A percentile compares a stretch with the other conserved stretches of the same genome.
Evolutionary conservation across 2,113 vertebrate genomes (phyloP).

Genomic region (Oncorhynchus keta): DNA sequence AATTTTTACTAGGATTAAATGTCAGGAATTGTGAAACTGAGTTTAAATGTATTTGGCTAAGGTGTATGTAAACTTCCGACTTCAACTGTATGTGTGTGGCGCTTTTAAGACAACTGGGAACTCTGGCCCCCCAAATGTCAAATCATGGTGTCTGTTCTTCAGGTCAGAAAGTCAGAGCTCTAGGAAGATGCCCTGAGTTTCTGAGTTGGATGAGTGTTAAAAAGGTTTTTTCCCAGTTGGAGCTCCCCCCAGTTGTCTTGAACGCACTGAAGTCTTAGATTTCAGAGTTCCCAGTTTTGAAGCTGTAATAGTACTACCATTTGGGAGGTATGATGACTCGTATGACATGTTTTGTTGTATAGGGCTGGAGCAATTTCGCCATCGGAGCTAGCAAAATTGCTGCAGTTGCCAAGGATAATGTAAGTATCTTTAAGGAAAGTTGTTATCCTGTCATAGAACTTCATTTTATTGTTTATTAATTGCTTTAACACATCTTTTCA

Average conservation of each 20-base stretch:
- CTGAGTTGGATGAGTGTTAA: not conserved
- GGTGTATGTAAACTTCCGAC: too few species aligned
- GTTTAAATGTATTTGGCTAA: too few species aligned
- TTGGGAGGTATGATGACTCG: not conserved
- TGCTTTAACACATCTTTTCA: not conserved
- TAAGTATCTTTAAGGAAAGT: constrained; percentile 70
- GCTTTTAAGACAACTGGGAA: constrained; percentile 37
- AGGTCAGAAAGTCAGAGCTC: too few species aligned
- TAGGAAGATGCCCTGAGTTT: constrained; percentile 87
- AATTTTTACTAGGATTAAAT: too few species aligned
- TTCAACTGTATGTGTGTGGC: too few species aligned
- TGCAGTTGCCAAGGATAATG: constrained; percentile 93
- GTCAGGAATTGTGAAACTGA: too few species aligned
- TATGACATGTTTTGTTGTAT: constrained; percentile 6
- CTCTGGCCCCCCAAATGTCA: constrained; percentile 83
- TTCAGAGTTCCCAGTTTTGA: too few species aligned
- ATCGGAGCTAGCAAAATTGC: constrained; percentile 94
- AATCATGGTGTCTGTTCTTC: too few species aligned
- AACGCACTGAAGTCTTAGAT: too few species aligned
- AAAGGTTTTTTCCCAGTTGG: too few species aligned
- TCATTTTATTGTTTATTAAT: not conserved
- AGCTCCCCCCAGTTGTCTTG: too few species aligned
- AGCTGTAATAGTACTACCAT: too few species aligned
- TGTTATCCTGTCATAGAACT: not conserved
- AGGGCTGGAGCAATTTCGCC: constrained; percentile 98